Base-by-base conservation (phyloP, 2,113 vertebrate species). In the Upupa epops region DNA sequence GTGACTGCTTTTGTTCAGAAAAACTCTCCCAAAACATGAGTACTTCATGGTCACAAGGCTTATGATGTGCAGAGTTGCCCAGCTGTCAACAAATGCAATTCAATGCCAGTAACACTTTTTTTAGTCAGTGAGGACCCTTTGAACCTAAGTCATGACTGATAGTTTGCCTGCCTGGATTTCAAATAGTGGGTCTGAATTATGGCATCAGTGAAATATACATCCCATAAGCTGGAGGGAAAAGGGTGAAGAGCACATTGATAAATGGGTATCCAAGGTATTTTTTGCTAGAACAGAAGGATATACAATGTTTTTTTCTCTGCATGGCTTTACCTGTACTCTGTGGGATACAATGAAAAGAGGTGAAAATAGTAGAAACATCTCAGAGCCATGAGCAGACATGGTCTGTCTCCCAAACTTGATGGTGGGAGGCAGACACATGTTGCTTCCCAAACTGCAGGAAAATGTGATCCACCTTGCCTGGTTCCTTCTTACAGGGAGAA, bases 111-210 rank as follows among this genome's bases (percentile, higher is more conserved):
- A 29, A 68, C 59, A 42, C 17, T 37, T 56, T 32, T 22, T 48
- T 66, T 13, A 6, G 24, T 48, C 2, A 1, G 8, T 5, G 2
- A 12, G 3, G 5, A 26, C 26, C 8, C 28, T 66, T 48, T 55
- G 19, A 63, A 40, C 25, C 14, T 21, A 16, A 74, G 64, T 36
- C 48, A n/a, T 5, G 9, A 51, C 13, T 56, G 37, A 45, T 5
- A 60, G 48, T n/a, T 81, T 29, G 8, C 0, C 0, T 5, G 4
- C 51, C 70, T 84, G 54, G 8, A 31, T 75, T 94, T 86, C 10
- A 6, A 45, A 32, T 15, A 65, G 28, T 40, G 40, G 46, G 5
- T 75, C 51, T 69, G 29, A n/a, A 48, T 13, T 46, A 79, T 68
- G 58, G 26, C 34, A 40, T n/a, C 58, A 1, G 0, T 49, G 15